phyloP scores from a whole-genome alignment of 2,888 invertebrate genomes.

The Carpatolechia fugitivella region DNA sequence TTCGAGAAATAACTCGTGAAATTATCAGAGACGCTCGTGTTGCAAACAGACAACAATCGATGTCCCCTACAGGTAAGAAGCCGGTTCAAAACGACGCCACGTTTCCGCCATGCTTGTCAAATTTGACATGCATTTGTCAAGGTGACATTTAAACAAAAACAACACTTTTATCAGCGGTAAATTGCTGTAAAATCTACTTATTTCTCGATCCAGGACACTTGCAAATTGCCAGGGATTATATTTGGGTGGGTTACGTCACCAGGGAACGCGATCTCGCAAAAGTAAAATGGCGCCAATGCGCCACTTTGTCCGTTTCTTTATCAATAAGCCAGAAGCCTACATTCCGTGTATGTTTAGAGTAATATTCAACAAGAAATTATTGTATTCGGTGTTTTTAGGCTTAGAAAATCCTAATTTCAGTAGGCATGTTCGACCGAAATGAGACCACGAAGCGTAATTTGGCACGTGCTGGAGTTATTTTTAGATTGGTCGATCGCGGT shows the following conservation, averaged over 20 bases:
- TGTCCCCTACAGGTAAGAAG: constrained; percentile 71
- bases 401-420: not conserved
- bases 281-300: constrained; percentile 77
- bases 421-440: not conserved
- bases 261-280: constrained; percentile 52
- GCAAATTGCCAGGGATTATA: constrained; percentile 34
- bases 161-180: constrained; percentile 52
- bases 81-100: constrained; percentile 72
- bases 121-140: constrained; percentile 75
- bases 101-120: constrained; percentile 79
- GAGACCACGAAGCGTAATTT: constrained; percentile 27
- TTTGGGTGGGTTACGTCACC: constrained; percentile 70
- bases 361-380: not conserved
- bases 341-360: not conserved
- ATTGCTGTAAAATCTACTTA: constrained; percentile 37
- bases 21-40: constrained; percentile 70
- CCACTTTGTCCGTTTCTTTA: constrained; percentile 32
- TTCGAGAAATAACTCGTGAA: constrained; percentile 68
- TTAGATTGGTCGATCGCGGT: constrained; percentile 48
- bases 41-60: constrained; percentile 61
- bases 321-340: constrained; percentile 20
- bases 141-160: constrained; percentile 76
- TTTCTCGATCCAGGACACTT: constrained; percentile 22
- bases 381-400: not conserved
- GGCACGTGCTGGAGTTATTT: constrained; percentile 70